Percentiles rank a stretch among this genome's conserved stretches.
Evolutionary conservation across 2,113 vertebrate genomes (phyloP).

Genomic region (Burhinus oedicnemus): DNA sequence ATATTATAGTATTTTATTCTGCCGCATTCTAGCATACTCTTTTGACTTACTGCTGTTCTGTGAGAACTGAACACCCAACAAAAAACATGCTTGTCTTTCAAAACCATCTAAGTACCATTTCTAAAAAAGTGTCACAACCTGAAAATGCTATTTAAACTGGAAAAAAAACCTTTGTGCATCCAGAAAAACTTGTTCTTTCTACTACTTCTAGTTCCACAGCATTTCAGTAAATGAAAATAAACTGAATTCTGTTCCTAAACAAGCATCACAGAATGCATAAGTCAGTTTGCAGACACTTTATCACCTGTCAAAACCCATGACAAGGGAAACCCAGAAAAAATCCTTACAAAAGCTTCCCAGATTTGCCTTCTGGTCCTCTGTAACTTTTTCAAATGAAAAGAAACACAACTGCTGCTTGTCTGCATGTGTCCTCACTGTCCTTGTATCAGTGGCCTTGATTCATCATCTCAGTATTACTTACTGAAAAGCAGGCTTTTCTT

Average conservation of each 20-base stretch:
- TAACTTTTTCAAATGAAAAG: not conserved
- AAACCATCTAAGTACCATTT: not conserved
- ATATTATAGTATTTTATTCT: not conserved
- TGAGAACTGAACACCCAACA: not conserved
- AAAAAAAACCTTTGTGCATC: not conserved
- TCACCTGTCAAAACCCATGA: not conserved
- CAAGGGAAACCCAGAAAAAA: not conserved
- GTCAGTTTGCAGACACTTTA: not conserved
- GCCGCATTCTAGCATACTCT: not conserved
- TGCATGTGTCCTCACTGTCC: accelerated
- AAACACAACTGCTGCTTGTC: not conserved
- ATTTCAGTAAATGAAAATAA: not conserved
- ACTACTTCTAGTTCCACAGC: not conserved
- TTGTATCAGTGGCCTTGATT: not conserved
- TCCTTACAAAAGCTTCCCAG: not conserved
- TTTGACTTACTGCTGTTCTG: not conserved
- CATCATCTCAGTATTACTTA: not conserved
- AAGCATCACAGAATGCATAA: accelerated
- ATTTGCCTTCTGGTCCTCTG: not conserved
- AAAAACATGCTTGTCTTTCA: accelerated
- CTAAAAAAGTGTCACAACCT: not conserved
- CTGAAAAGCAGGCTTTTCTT: not conserved
- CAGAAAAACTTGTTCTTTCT: not conserved
- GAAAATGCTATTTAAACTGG: not conserved
- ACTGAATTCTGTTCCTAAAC: not conserved